Evolutionary conservation across 2,888 invertebrate species (phyloP).

Genomic region (Cordylochernes scorpioides): DNA sequence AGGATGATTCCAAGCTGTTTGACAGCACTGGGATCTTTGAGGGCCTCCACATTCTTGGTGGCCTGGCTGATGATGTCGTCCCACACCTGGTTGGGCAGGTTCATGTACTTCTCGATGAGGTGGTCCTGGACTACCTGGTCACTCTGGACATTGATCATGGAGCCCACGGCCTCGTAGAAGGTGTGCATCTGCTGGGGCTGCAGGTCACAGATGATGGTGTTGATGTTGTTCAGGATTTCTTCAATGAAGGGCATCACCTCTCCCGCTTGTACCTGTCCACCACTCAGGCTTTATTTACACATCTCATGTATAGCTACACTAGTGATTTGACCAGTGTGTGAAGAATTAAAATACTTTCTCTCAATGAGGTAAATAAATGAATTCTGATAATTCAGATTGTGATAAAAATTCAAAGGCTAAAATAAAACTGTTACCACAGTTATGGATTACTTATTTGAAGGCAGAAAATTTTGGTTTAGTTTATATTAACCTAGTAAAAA

Average conservation of each 20-base stretch:
- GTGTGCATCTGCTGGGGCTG: slow-evolving; percentile 95
- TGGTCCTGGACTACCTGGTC: slow-evolving; percentile 71
- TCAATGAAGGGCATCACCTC: slow-evolving; percentile 94
- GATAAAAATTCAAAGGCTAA: background rate
- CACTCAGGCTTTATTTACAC: no score
- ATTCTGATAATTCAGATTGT: background rate
- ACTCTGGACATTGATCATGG: slow-evolving; percentile 89
- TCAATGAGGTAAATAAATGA: slow-evolving; percentile 4
- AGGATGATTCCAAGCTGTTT: slow-evolving; percentile 90
- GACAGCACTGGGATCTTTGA: slow-evolving; percentile 84
- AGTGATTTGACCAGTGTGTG: no score
- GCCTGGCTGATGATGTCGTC: slow-evolving; percentile 92
- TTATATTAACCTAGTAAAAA: background rate
- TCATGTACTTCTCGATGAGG: slow-evolving; percentile 90
- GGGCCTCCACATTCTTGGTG: slow-evolving; percentile 77
- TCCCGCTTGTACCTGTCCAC: slow-evolving; percentile 62
- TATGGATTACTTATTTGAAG: background rate
- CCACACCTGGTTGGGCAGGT: slow-evolving; percentile 90
- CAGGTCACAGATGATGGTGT: slow-evolving; percentile 92
- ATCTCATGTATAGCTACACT: no score
- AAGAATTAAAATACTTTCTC: no score
- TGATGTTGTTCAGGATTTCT: slow-evolving; percentile 83
- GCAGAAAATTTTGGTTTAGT: background rate
- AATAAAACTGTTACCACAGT: background rate
- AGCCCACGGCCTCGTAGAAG: slow-evolving; percentile 96